Base-by-base conservation (phyloP, 1,140 invertebrate species). In the Pteromalus puparum region DNA sequence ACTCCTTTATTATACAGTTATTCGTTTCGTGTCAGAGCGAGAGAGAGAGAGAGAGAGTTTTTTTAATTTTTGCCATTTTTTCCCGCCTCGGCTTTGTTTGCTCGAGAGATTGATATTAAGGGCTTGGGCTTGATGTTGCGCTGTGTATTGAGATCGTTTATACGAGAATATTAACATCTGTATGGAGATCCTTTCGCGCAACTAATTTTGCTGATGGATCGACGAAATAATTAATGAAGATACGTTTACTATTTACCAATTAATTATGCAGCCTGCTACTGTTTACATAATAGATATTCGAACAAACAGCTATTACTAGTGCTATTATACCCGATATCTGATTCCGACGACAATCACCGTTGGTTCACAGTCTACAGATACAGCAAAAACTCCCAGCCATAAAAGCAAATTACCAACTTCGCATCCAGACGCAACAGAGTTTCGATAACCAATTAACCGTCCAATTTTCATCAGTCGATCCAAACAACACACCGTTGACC, bases 1-100 rank as follows among this genome's bases (percentile, higher is more conserved):
- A 38, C 67, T 24, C 53, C 28, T 82, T 82, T 82, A 76, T 82
- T 81, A 53, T 81, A 73, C 68, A 81, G 79, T 81, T 73, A 81
- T 81, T 46, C 67, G 24, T 73, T 53, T 81, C 18, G 65, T n/a
- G 18, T 34, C 4, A 13, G 28, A 21, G 21, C 15, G 48, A 18
- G 48, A 53, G 48, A 4, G 15, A 53, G 48, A 53, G 48, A 18
- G 30, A 42, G 38, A 42, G 38, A 46, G 6, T 42, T 42, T 74
- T 46, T 74, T 74, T 10, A 48, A 48, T 48, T 48, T 18, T 13
- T 3, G 67, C 6, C 26, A 9, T 53, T 61, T 76, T 76, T 76
- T 48, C 18, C 30, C 4, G 21, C 2, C n/a, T 2, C 72, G 6
- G 77, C 15, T 18, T 30, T 65, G 13, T 24, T 61, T 61, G 21